These are phyloP conservation scores for Thysanoteuthis rhombus DNA, from an alignment of 2,888 invertebrate genomes.

Conservation along the genomic window DNA sequence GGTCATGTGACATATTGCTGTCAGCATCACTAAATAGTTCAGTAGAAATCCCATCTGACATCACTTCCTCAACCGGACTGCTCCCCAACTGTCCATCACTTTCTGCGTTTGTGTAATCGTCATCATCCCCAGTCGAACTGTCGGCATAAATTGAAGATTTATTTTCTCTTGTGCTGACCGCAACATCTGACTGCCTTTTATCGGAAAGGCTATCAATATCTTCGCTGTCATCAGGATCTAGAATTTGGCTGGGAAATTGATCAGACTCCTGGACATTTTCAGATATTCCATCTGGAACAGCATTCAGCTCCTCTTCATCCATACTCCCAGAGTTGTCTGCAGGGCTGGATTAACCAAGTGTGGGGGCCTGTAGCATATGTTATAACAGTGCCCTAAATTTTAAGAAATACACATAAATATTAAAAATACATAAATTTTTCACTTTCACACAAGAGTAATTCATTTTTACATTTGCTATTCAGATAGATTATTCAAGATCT, in stretches of 20 bases:
- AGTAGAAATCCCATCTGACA: background rate
- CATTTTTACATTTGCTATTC: no score
- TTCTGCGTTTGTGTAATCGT: background rate
- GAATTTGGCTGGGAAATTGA: background rate
- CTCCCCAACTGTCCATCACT: background rate
- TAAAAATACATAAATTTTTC: no score
- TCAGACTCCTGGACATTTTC: background rate
- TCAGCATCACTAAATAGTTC: background rate
- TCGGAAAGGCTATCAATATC: background rate
- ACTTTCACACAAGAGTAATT: no score
- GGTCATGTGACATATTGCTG: background rate
- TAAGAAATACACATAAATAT: no score
- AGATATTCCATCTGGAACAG: background rate
- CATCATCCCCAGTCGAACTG: background rate
- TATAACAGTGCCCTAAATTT: no score
- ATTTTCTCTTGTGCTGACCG: no score
- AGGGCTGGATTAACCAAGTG: no score
- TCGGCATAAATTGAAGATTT: no score
- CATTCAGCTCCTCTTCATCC: background rate
- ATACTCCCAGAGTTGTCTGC: background rate
- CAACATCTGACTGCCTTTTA: background rate
- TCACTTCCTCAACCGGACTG: background rate
- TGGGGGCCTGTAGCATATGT: no score
- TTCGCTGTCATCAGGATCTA: background rate
- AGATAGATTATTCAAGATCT: no score